Conservation (phyloP, 2,113 vertebrate genomes). For the Sander vitreus region DNA sequence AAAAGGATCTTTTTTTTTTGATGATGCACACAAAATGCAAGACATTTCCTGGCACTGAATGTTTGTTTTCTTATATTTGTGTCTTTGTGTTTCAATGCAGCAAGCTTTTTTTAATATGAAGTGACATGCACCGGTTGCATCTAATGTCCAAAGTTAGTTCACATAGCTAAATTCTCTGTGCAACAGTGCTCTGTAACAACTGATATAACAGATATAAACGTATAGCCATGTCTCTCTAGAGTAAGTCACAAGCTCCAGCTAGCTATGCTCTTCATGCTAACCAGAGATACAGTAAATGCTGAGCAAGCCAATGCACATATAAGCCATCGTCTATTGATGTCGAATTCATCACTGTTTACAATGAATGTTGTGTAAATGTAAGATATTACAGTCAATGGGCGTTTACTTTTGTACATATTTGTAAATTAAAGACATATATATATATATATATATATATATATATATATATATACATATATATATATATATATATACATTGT, state of each 20-base stretch:
- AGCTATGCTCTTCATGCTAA: slow-evolving; percentile 70
- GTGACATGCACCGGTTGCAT: slow-evolving; percentile 68
- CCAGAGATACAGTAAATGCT: slow-evolving; percentile 43
- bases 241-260: slow-evolving; percentile 55
- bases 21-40: slow-evolving; percentile 77
- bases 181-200: slow-evolving; percentile 48
- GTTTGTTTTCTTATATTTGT: slow-evolving; percentile 58
- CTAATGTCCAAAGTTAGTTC: slow-evolving; percentile 58
- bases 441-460: neutral
- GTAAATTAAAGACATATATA: slow-evolving; percentile 72
- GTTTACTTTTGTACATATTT: slow-evolving; percentile 72
- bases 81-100: slow-evolving; percentile 54
- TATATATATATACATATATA: slow-evolving; percentile 20
- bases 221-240: slow-evolving; percentile 56
- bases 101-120: slow-evolving; percentile 69
- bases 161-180: slow-evolving; percentile 33
- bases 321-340: slow-evolving; percentile 58
- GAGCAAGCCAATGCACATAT: slow-evolving; percentile 64
- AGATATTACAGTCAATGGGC: slow-evolving; percentile 46
- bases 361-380: slow-evolving; percentile 66
- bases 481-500: slow-evolving; percentile 27
- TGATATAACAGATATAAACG: slow-evolving; percentile 43
- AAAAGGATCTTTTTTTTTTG: slow-evolving; percentile 26
- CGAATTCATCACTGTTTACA: slow-evolving; percentile 76
- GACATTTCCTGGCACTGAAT: slow-evolving; percentile 75